Conservation (phyloP, 2,113 vertebrate species). For the cattle (Bos taurus) region ARS-UCD2.0 NC_037328.1:136168001-136168500, state of each 20-base stretch:
- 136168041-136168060: neutral
- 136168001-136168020: neutral
- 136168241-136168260: fast-evolving
- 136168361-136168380: too few relatives aligned
- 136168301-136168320: neutral
- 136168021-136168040: neutral
- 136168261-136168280: neutral
- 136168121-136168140: neutral
- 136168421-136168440: too few relatives aligned
- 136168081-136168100: neutral
- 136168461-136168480: neutral
- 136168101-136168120: neutral
- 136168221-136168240: neutral
- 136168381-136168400: too few relatives aligned
- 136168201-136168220: neutral
- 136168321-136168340: neutral
- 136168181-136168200: neutral
- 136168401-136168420: too few relatives aligned
- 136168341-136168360: too few relatives aligned
- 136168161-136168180: neutral
- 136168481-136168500: neutral
- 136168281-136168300: neutral
- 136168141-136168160: neutral
- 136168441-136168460: too few relatives aligned
- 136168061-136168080: neutral